Evolutionary conservation across 1,140 invertebrate genomes (phyloP), one percentile per base, ranked within the genome.

Genomic region (Glomeris maerens): DNA sequence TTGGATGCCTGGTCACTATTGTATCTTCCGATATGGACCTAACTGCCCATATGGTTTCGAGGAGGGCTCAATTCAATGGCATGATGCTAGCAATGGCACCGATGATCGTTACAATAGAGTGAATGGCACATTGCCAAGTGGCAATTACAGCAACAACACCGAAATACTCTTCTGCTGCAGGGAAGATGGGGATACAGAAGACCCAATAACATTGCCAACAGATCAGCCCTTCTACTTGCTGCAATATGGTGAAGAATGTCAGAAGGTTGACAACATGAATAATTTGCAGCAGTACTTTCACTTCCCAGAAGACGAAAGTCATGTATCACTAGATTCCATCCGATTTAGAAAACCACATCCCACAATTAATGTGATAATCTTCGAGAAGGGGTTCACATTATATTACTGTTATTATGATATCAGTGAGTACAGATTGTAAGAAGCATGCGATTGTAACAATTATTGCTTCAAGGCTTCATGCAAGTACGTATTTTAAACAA

Each of bases 331-430:
- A 3, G 25, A 31, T 20, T 40, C 21, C 40, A 42, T 14, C 36
- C 45, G 14, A 45, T 57, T 55, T 38, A 52, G 54, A 17, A 47
- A 39, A 10, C 55, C 53, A n/a, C 52, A 59, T 48, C 61, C 61
- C 23, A 39, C 29, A 26, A 40, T 59, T 5, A 57, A 61, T 39
- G 55, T 41, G 2, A 56, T 46, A 28, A 27, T 54, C 3, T 63
- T 59, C 47, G 59, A 60, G 21, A 60, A 56, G 36, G 59, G 59
- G 20, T 52, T 60, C 10, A 39, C 59, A 13, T 17, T 60, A 1
- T 58, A 53, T 31, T 63, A 63, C 44, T 63, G 61, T 38, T 63
- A 63, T 38, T 63, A 63, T 47, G 59, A 60, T 44, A 55, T 60
- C 17, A 46, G 57, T 58, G 47, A 54, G 56, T 47, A 42, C 20